These are phyloP conservation scores for Ispidina lecontei DNA, from an alignment of 2,797 vertebrate species.

Conservation along the genomic window DNA sequence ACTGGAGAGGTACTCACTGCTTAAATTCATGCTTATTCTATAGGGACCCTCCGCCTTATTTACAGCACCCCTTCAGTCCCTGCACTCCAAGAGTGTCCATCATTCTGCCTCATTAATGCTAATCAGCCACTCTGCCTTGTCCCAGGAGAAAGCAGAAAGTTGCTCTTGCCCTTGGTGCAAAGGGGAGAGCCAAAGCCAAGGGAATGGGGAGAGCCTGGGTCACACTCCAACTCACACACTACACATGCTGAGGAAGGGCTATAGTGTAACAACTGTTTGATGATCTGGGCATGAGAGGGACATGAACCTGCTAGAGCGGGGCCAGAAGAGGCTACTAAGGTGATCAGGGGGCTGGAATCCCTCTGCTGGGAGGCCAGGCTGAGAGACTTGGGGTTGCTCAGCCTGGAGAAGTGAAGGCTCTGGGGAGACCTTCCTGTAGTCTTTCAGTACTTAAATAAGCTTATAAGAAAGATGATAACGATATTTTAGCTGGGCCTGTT, in stretches of 20 bases:
- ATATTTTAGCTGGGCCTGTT: not conserved
- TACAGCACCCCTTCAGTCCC: not conserved
- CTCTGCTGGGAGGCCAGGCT: not conserved
- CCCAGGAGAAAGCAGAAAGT: not conserved
- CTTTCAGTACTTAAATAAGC: not conserved
- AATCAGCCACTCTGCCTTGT: not conserved
- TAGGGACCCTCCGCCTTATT: not conserved
- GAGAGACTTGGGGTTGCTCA: not conserved
- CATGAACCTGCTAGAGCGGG: not conserved
- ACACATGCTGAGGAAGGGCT: too few relatives aligned
- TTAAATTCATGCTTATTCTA: not conserved
- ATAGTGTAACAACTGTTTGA: too few relatives aligned
- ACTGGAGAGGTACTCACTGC: not conserved
- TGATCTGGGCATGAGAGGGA: too few relatives aligned
- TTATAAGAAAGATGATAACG: not conserved
- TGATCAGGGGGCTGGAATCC: not conserved
- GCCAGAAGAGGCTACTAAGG: not conserved
- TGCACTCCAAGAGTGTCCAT: accelerated
- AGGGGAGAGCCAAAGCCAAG: not conserved
- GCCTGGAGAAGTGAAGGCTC: not conserved
- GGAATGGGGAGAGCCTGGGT: not conserved
- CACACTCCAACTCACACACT: too few relatives aligned
- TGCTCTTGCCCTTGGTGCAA: not conserved
- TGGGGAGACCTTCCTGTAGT: not conserved
- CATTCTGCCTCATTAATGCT: not conserved